Evolutionary conservation across 2,113 vertebrate species (phyloP), one percentile per base, ranked within the genome.

Genomic region (Illadopsis cleaveri): DNA sequence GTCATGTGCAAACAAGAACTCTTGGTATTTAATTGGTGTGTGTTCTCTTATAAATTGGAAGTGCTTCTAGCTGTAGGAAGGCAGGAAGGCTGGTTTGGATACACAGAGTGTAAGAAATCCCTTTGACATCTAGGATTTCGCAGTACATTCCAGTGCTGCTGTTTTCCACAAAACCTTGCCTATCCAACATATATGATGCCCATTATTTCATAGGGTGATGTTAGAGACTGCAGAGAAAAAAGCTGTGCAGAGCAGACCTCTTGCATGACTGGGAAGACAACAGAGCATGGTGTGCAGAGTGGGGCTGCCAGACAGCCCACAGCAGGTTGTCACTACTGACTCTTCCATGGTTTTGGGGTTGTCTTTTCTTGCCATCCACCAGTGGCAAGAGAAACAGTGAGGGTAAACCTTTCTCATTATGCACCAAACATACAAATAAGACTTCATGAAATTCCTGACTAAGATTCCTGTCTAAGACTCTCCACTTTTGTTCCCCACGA

Each of bases 171-270:
- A 68, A 56, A 3, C 7, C 20, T 19, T 60, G 5, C 17, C 50
- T 69, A 14, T 54, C 31, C 68, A 65, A 65, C 17, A 3, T 18
- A 40, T 0, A 31, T 28, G 62, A 69, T 37, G 15, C 15, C 21
- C 16, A 17, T 51, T 68, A 56, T 38, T 17, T 53, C 54, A 9
- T 2, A 47, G 5, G 8, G 14, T 5, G 1, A 21, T 5, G 0
- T 28, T 48, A 42, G 9, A 44, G n/a, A 38, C 48, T 25, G 54
- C 22, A 78, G 33, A 38, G 53, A 58, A 30, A 70, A 83, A 70
- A 1, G 2, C 2, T 20, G 18, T 0, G 0, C 40, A 60, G 19
- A 72, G 33, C 27, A 89, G 20, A 28, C 13, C 31, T 61, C 11
- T 40, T 40, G 31, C 18, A 14, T 2, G 10, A 31, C n/a, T 62